Percentiles rank a stretch among this genome's conserved stretches.
These are phyloP conservation scores for Thecocarcelia acutangulata DNA, from an alignment of 2,888 invertebrate genomes.

Conservation along the genomic window DNA sequence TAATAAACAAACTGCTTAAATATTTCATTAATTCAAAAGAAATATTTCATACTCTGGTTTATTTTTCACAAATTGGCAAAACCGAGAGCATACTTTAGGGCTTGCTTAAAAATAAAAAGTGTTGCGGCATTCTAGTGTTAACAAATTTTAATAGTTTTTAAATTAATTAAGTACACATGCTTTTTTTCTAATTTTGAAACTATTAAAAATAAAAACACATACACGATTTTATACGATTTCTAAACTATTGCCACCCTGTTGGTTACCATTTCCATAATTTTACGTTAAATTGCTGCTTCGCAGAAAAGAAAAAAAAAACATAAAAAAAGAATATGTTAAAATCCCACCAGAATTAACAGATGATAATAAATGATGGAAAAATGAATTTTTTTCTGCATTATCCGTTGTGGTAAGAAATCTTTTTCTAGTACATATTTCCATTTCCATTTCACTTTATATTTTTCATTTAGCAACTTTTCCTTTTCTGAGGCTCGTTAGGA, in stretches of 20 bases:
- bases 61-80: too few species aligned
- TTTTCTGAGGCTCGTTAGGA: constrained; percentile 4
- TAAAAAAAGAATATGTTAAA: neutral
- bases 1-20: too few species aligned
- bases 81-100: too few species aligned
- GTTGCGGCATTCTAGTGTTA: too few species aligned
- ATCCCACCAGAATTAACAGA: constrained; percentile 19
- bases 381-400: constrained; percentile 7
- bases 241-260: neutral
- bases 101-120: too few species aligned
- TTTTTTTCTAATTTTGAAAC: too few species aligned
- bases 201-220: too few species aligned
- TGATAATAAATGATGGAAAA: constrained; percentile 42
- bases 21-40: too few species aligned
- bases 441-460: constrained; percentile 11
- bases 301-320: constrained; percentile 4
- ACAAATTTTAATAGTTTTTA: too few species aligned
- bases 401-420: constrained; percentile 27
- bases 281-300: constrained; percentile 22
- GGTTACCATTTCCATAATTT: constrained; percentile 18
- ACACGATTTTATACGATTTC: neutral
- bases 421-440: too few species aligned
- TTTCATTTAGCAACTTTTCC: constrained; percentile 23
- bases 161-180: too few species aligned
- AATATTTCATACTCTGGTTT: too few species aligned